Evolutionary conservation across 2,797 vertebrate genomes (phyloP).

Genomic region (Mionectes olivaceus): DNA sequence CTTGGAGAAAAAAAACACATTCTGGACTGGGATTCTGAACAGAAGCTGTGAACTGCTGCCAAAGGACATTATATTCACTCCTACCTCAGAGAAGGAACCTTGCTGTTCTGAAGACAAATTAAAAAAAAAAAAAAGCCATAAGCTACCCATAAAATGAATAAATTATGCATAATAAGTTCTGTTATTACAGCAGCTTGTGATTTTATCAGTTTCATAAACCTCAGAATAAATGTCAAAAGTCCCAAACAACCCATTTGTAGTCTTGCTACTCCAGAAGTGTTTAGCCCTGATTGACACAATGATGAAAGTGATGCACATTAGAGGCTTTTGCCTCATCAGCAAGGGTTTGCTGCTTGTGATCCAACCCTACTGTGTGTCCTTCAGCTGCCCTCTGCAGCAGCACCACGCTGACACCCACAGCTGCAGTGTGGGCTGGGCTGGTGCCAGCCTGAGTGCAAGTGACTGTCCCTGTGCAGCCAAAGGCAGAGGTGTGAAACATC

Average conservation of each 20-base stretch:
- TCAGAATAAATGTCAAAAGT: slow-evolving; percentile 16
- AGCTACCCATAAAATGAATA: slow-evolving; percentile 14
- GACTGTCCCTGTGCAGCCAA: not conserved
- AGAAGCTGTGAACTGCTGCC: slow-evolving; percentile 10
- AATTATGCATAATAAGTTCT: not conserved
- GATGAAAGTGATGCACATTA: not conserved
- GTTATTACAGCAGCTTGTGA: not conserved
- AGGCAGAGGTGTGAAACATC: not conserved
- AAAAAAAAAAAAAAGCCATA: not conserved
- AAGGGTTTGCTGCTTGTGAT: not conserved
- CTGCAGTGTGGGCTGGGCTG: not conserved
- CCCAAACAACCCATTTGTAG: not conserved
- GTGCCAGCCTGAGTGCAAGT: not conserved
- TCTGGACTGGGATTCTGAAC: slow-evolving; percentile 11
- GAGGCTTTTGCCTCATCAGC: not conserved
- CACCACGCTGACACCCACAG: not conserved
- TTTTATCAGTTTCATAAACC: not conserved
- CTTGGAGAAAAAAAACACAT: not conserved
- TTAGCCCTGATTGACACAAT: slow-evolving; percentile 4
- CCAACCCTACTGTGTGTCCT: not conserved
- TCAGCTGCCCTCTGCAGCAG: not conserved
- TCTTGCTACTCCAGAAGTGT: not conserved
- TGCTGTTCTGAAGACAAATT: slow-evolving; percentile 11
- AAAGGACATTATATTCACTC: not conserved
- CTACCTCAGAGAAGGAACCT: not conserved